Percentiles rank a stretch among this genome's conserved stretches.
phyloP scores from a whole-genome alignment of 2,888 invertebrate species.

The Dermolepida albohirtum region DNA sequence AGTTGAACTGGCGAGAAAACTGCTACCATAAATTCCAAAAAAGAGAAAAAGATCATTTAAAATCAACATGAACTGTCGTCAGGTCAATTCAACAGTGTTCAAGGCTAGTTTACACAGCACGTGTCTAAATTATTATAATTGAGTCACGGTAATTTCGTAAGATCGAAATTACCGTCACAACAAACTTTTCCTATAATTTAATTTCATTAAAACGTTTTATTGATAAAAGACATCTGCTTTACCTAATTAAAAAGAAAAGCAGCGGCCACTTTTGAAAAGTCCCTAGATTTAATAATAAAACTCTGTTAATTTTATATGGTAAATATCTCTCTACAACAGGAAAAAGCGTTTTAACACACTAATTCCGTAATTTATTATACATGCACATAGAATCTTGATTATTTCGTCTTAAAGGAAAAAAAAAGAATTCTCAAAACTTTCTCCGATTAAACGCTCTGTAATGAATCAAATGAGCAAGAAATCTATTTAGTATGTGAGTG shows the following conservation, averaged over 20 bases:
- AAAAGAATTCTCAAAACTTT: conserved; percentile 8
- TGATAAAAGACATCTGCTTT: not conserved
- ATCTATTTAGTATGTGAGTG: not conserved
- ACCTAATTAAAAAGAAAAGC: conserved; percentile 17
- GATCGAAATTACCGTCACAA: not conserved
- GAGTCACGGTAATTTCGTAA: conserved; percentile 1
- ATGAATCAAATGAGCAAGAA: not conserved
- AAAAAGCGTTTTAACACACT: conserved; percentile 1
- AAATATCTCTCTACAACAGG: not conserved
- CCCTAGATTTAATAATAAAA: not conserved
- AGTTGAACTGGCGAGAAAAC: too few species aligned
- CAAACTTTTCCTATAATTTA: too few species aligned
- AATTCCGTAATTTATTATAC: conserved; percentile 23
- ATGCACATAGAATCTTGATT: conserved; percentile 13
- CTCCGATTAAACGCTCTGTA: conserved; percentile 2
- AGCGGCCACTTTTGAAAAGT: not conserved
- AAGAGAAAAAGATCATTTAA: too few species aligned
- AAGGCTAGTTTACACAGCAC: too few species aligned
- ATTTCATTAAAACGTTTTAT: too few species aligned
- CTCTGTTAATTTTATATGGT: conserved; percentile 6
- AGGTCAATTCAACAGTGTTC: too few species aligned
- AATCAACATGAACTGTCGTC: too few species aligned
- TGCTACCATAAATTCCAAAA: too few species aligned
- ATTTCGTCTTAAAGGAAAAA: not conserved
- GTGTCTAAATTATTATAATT: conserved; percentile 2